Evolutionary conservation across 2,797 vertebrate species (phyloP).

Genomic region (Channallabes apus): DNA sequence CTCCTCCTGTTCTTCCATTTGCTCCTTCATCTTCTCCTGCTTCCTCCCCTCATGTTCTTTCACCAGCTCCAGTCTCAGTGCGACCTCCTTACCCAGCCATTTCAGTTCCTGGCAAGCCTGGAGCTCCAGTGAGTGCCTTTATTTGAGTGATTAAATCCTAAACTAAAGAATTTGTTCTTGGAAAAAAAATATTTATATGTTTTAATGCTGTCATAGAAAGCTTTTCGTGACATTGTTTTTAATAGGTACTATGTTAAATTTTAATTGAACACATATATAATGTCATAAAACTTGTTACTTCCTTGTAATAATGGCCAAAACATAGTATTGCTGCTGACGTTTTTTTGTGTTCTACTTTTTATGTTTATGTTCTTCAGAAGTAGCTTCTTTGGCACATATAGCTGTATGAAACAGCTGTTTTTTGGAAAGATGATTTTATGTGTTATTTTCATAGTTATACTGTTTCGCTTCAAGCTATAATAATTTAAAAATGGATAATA

Average conservation of each 20-base stretch:
- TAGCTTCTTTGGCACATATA: too few species aligned
- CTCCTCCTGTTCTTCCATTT: constrained; percentile 48
- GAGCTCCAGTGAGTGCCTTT: constrained; percentile 73
- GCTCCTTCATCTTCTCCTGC: constrained; percentile 42
- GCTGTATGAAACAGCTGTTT: too few species aligned
- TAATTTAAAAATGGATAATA: too few species aligned
- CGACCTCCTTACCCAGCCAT: constrained; percentile 82
- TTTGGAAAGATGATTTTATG: too few species aligned
- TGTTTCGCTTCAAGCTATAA: too few species aligned
- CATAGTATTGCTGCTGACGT: too few species aligned
- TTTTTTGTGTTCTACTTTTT: too few species aligned
- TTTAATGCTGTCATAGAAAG: too few species aligned
- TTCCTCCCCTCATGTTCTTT: constrained; percentile 44
- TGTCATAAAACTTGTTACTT: background rate
- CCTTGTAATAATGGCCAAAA: background rate
- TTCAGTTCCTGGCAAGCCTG: constrained; percentile 83
- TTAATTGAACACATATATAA: background rate
- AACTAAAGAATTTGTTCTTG: background rate
- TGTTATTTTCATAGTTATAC: too few species aligned
- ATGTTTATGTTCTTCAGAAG: too few species aligned
- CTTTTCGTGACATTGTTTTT: too few species aligned
- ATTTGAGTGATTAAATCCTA: background rate
- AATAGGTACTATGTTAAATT: background rate
- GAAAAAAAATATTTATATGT: too few species aligned
- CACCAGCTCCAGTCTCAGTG: constrained; percentile 62